Evolutionary conservation across 2,888 invertebrate species (phyloP), one percentile per base, ranked within the genome.

Genomic region (Thereva nobilitata): DNA sequence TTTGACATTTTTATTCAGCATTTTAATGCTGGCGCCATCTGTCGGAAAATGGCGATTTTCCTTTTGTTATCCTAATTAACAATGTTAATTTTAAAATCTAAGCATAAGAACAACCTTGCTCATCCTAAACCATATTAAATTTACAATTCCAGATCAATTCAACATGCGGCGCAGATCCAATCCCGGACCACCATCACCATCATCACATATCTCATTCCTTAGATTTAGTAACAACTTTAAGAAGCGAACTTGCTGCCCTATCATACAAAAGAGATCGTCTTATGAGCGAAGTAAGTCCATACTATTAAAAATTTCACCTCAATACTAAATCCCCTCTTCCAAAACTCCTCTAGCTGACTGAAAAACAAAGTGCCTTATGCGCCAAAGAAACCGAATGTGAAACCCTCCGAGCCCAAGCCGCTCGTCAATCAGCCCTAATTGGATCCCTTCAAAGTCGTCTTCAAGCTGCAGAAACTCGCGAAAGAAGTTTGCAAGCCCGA

Each of bases 191-290:
- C 23, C 23, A 23, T 23, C 23, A 23, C 23, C 23, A 23, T 2
- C 23, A 23, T 23, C 23, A 72, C 65, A 65, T 70, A 35, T 54
- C 67, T 37, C 72, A 73, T 66, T 70, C 76, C 68, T 85, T 88
- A 75, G 92, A 92, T 78, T 80, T 91, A 72, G 85, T 90, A 38
- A 92, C 92, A 44, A 84, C 89, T 7, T 82, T 93, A 68, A 86
- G 91, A 72, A 93, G 93, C 80, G 93, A 93, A 79, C 81, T 93
- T 72, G 93, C 93, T 12, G 93, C 88, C 3, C 82, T 92, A 55
- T 91, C 91, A 75, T 93, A 92, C 78, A 93, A 93, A 81, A 84
- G 91, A 69, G 93, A 93, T 77, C 88, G 92, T 68, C 83, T 93
- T 34, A 83, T 87, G 70, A 85, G 86, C 59, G 93, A 93, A 84